Evolutionary conservation across 2,113 vertebrate genomes (phyloP).

Genomic region (Eretmochelys imbricata): DNA sequence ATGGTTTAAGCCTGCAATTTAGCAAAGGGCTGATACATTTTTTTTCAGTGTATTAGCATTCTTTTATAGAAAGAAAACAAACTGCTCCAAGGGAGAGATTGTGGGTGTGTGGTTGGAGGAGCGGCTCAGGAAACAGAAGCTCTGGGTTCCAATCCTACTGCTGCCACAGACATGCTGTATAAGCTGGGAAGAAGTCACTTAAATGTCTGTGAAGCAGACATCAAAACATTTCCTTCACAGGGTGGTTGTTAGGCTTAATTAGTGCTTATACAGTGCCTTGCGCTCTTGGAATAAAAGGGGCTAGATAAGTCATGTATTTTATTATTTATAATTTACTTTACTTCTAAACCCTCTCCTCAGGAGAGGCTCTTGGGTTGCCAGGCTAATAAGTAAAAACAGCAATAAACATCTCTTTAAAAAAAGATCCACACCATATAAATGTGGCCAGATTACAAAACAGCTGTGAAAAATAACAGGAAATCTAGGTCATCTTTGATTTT

Average conservation of each 20-base stretch:
- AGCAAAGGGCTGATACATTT: neutral
- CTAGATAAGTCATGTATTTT: neutral
- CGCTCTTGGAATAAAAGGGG: neutral
- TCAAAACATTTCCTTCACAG: neutral
- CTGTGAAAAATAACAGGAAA: conserved; percentile 38
- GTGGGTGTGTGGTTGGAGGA: neutral
- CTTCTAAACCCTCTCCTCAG: neutral
- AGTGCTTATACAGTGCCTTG: neutral
- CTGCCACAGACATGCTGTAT: neutral
- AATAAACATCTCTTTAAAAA: neutral
- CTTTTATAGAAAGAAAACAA: neutral
- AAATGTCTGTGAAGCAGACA: neutral
- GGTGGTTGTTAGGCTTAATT: neutral
- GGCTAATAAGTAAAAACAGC: neutral
- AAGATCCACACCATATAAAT: neutral
- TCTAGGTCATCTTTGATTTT: conserved; percentile 25
- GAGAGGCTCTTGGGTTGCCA: neutral
- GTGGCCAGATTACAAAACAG: conserved; percentile 25
- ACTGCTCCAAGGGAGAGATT: neutral
- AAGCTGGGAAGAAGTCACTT: neutral
- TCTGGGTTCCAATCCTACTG: neutral
- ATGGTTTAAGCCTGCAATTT: neutral
- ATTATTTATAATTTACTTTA: conserved; percentile 21
- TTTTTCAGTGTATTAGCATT: neutral
- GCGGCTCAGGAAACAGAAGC: neutral